A percentile compares a stretch with the other conserved stretches of the same genome.
Conservation (phyloP, 2,797 vertebrate species). For the Tenualosa ilisha region DNA sequence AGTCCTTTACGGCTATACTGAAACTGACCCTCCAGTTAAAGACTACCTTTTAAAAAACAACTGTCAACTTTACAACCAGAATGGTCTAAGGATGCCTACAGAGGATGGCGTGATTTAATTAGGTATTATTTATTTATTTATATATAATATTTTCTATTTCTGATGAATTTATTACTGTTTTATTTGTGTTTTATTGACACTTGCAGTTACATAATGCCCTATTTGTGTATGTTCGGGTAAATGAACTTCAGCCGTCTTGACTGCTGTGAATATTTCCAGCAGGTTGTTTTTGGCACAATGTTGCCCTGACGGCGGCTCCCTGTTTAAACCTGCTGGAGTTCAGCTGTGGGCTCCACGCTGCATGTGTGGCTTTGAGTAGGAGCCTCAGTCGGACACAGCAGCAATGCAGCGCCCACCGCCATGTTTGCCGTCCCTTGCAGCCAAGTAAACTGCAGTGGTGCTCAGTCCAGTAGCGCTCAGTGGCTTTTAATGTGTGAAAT, state of each 20-base stretch:
- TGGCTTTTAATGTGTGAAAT: background rate
- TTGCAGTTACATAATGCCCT: background rate
- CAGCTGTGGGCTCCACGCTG: background rate
- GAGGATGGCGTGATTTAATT: background rate
- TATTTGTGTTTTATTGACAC: background rate
- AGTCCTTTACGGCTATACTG: background rate
- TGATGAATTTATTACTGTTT: background rate
- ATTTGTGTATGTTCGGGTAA: background rate
- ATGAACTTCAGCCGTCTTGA: background rate
- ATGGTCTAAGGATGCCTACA: background rate
- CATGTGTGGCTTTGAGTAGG: background rate
- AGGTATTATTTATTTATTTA: background rate
- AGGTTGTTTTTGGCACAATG: background rate
- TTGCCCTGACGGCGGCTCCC: background rate
- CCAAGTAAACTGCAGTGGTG: background rate
- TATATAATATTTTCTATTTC: background rate
- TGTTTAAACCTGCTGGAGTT: background rate
- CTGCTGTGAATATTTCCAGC: background rate
- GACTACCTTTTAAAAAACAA: background rate
- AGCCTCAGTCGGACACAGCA: too few species aligned
- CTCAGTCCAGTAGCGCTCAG: background rate
- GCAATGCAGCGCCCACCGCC: background rate
- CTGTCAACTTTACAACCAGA: background rate
- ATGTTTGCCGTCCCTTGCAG: background rate
- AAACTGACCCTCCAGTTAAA: background rate